Base-by-base conservation (phyloP, 2,113 vertebrate genomes). In the Rallus limicola region DNA sequence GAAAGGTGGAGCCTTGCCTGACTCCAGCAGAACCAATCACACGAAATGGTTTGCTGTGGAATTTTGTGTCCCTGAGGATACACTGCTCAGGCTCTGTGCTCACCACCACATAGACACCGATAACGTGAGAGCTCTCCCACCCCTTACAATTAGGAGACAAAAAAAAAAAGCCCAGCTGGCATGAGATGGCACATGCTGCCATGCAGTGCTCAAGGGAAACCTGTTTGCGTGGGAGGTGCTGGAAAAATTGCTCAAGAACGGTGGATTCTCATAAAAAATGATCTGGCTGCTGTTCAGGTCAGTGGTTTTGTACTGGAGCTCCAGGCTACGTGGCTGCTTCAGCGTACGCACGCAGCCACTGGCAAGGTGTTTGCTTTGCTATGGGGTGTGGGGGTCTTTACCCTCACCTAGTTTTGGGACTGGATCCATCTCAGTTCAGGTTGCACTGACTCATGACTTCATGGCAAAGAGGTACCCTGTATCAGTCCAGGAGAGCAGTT, bases 161-260 rank as follows among this genome's bases (percentile, higher is more conserved):
- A 52, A 23, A 31, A 23, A 75, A 55, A 56, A 71, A 28, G 74
- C 90, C 62, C 38, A 88, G 26, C 77, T 94, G 92, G 76, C 86
- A 76, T 8, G 80, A 92, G 81, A 52, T 46, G 68, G 78, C 76
- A 70, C 86, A 53, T 75, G 75, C 38, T 94, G 69, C 77, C 6
- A 0, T 88, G 85, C 2, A 0, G 23, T 46, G 76, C 65, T 93
- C 87, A 86, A 89, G 77, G 84, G 82, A 90, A 94, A 92, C 55
- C 33, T 85, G 79, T 90, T 84, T 96, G 89, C 1, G 48, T 95
- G 83, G 88, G 90, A 53, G 67, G 72, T 84, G 28, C 59, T 95
- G 95, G 87, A 92, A 92, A 95, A 96, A 94, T 93, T 96, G 90
- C 95, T 95, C 88, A 96, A 90, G 92, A 93, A 92, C 1, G n/a